phyloP scores from a whole-genome alignment of 2,888 invertebrate genomes.

The Thera britannica region DNA sequence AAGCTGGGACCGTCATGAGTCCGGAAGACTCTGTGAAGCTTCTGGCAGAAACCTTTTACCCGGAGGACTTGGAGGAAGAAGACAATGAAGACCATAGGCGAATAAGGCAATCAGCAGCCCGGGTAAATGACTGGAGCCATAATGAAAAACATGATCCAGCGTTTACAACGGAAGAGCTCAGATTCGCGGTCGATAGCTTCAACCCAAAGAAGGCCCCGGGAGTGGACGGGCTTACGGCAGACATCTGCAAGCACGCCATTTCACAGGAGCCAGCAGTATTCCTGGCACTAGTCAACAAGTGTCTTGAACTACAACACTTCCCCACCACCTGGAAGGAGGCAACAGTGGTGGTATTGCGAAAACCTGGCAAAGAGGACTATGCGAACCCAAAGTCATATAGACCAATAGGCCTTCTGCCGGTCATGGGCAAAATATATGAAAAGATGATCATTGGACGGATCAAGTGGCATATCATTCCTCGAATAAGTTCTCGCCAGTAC shows the following conservation, averaged over 20 bases:
- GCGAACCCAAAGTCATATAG: conserved; percentile 38
- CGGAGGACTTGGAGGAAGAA: conserved; percentile 1
- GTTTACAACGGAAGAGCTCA: conserved; percentile 33
- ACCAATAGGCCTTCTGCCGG: conserved; percentile 41
- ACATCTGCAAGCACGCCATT: conserved; percentile 34
- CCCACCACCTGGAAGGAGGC: conserved; percentile 29
- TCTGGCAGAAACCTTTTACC: conserved; percentile 28
- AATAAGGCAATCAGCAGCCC: conserved; percentile 2
- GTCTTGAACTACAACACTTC: conserved; percentile 35
- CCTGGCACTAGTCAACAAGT: conserved; percentile 28
- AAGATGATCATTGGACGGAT: conserved; percentile 3
- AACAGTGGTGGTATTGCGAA: conserved; percentile 8
- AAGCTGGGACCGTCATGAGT: background rate
- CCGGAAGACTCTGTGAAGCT: conserved; percentile 12
- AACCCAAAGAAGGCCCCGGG: conserved; percentile 41
- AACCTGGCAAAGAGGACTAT: conserved; percentile 9
- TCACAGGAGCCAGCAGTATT: conserved; percentile 21
- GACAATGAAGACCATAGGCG: conserved; percentile 20
- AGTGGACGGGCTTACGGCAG: conserved; percentile 12
- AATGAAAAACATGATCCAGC: conserved; percentile 28
- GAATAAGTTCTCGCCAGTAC: conserved; percentile 6
- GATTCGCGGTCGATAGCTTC: conserved; percentile 13
- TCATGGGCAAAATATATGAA: conserved; percentile 34
- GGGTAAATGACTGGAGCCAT: conserved; percentile 20
- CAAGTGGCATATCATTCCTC: conserved; percentile 9